Conservation (phyloP, 2,888 invertebrate genomes). For the Latrodectus hesperus region DNA sequence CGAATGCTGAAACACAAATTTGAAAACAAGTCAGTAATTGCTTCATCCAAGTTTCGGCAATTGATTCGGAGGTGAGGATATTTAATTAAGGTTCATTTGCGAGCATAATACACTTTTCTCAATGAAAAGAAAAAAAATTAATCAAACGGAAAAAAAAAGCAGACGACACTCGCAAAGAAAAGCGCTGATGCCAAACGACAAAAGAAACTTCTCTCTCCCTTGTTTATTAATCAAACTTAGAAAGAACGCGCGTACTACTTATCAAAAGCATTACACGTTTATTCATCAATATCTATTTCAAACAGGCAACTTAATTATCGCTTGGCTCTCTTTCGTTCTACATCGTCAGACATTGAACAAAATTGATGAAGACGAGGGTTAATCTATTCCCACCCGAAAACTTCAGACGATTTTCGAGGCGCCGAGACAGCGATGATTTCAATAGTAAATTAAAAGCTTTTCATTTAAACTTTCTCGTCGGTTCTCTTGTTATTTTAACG, state of each 20-base stretch:
- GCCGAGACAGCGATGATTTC: not conserved
- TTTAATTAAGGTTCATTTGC: constrained; percentile 11
- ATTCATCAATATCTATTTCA: constrained; percentile 5
- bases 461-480: constrained; percentile 1
- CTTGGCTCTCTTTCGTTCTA: not conserved
- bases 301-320: constrained; percentile 5
- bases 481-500: not conserved
- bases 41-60: not conserved
- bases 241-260: not conserved
- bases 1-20: not conserved
- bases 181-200: not conserved
- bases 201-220: not conserved
- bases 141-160: not conserved
- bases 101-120: not conserved
- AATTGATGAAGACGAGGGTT: constrained; percentile 1
- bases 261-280: constrained; percentile 2
- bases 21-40: constrained; percentile 1
- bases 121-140: not conserved
- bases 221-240: constrained; percentile 2
- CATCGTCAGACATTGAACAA: not conserved
- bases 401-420: not conserved
- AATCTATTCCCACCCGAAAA: constrained; percentile 2
- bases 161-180: not conserved
- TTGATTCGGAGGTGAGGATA: constrained; percentile 16
- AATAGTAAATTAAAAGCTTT: not conserved